Conservation (phyloP, 2,113 vertebrate genomes). For the Semicossyphus pulcher region DNA sequence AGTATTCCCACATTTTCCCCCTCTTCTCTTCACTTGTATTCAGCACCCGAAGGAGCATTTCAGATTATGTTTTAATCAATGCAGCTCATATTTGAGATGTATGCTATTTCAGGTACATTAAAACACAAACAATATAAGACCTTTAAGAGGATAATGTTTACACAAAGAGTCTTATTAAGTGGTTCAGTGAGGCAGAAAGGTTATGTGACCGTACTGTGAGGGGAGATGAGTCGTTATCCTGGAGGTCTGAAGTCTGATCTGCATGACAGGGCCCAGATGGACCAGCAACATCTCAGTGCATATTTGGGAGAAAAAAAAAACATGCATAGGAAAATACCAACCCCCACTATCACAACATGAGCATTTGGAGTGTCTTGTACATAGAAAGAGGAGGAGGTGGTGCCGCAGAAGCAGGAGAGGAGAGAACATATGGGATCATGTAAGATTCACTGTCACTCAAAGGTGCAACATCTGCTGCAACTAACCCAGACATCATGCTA, state of each 20-base stretch:
- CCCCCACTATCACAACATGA: background rate
- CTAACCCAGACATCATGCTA: slow-evolving; percentile 4
- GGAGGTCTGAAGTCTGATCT: slow-evolving; percentile 56
- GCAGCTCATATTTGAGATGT: background rate
- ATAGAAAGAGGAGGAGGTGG: background rate
- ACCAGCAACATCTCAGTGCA: slow-evolving; percentile 25
- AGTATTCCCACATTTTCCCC: slow-evolving; percentile 18
- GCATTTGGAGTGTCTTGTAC: background rate
- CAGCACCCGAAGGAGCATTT: background rate
- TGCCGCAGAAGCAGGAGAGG: background rate
- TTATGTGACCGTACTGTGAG: slow-evolving; percentile 36
- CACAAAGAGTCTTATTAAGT: slow-evolving; percentile 63
- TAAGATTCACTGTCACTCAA: slow-evolving; percentile 3
- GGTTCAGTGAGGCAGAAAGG: slow-evolving; percentile 66
- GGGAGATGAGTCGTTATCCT: slow-evolving; percentile 51
- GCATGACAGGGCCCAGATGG: slow-evolving; percentile 73
- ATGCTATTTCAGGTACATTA: background rate
- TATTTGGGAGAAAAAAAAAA: background rate
- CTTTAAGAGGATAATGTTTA: slow-evolving; percentile 19
- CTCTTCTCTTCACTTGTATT: background rate
- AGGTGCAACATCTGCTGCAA: slow-evolving; percentile 30
- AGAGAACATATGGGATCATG: slow-evolving; percentile 22
- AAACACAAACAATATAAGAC: slow-evolving; percentile 10
- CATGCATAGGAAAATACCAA: background rate
- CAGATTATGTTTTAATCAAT: background rate